These are phyloP conservation scores for Vandiemenella viatica DNA, from an alignment of 2,888 invertebrate species.

Conservation along the genomic window DNA sequence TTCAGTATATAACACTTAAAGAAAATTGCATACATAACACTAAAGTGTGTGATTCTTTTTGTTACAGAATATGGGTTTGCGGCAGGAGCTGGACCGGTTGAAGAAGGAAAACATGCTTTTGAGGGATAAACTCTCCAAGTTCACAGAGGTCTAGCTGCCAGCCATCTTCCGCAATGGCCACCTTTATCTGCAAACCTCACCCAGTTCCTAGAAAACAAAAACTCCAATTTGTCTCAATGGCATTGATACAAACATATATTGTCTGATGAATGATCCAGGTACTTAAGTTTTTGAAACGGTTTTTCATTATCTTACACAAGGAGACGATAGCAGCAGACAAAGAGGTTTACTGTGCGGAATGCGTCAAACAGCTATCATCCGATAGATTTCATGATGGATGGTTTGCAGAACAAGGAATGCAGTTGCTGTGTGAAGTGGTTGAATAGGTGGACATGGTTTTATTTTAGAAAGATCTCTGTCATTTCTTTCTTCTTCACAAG, in stretches of 20 bases:
- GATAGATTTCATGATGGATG: neutral
- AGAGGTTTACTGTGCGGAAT: neutral
- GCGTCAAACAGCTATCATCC: too few species aligned
- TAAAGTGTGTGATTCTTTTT: constrained; percentile 18
- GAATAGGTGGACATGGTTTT: too few species aligned
- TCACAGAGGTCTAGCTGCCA: constrained; percentile 53
- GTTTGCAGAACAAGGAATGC: too few species aligned
- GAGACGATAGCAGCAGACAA: neutral
- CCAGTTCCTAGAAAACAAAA: neutral
- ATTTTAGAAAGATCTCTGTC: too few species aligned
- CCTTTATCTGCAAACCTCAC: neutral
- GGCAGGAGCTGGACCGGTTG: constrained; percentile 78
- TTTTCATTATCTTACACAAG: too few species aligned
- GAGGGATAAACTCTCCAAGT: constrained; percentile 78
- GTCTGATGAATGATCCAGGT: too few species aligned
- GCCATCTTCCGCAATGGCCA: neutral
- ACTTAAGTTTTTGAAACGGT: neutral
- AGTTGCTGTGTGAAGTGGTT: too few species aligned
- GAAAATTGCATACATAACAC: too few species aligned
- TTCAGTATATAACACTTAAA: too few species aligned
- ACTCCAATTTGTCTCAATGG: neutral
- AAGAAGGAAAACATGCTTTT: constrained; percentile 83
- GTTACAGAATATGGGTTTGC: constrained; percentile 70
- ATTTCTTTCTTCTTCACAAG: too few species aligned
- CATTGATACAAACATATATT: neutral